Conservation (phyloP, 2,797 vertebrate genomes). For the Coranthus polyacanthus region DNA sequence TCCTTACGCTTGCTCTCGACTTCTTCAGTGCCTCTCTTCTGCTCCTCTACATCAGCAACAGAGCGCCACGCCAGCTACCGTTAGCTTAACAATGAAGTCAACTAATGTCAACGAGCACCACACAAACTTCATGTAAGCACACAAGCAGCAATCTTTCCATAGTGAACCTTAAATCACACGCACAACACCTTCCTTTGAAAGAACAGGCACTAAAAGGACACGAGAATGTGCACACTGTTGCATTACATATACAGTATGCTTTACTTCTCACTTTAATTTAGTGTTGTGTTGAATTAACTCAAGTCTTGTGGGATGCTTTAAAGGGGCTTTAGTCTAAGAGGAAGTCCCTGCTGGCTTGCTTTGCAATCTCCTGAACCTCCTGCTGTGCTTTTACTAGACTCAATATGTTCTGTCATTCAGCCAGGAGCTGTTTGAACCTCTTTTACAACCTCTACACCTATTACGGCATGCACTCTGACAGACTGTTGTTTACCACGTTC, state of each 20-base stretch:
- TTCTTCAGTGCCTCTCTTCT: too few relatives aligned
- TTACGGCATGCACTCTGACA: constrained; percentile 23
- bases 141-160: too few relatives aligned
- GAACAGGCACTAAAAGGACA: background rate
- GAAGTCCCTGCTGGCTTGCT: constrained; percentile 61
- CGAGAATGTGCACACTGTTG: background rate
- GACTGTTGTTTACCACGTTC: constrained; percentile 20
- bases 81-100: too few relatives aligned
- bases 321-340: constrained; percentile 34
- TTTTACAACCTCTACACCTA: constrained; percentile 53
- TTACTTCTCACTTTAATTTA: constrained; percentile 23
- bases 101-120: too few relatives aligned
- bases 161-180: too few relatives aligned
- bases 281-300: constrained; percentile 29
- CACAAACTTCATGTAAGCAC: too few relatives aligned
- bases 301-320: constrained; percentile 32
- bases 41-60: too few relatives aligned
- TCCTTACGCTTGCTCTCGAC: too few relatives aligned
- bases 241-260: background rate
- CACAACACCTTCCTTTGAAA: background rate
- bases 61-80: too few relatives aligned
- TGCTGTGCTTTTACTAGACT: constrained; percentile 58
- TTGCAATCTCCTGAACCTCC: constrained; percentile 42
- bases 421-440: constrained; percentile 50
- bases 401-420: constrained; percentile 64